Evolutionary conservation across 2,113 vertebrate genomes (phyloP), one percentile per base, ranked within the genome.

Genomic region (Ictalurus furcatus): DNA sequence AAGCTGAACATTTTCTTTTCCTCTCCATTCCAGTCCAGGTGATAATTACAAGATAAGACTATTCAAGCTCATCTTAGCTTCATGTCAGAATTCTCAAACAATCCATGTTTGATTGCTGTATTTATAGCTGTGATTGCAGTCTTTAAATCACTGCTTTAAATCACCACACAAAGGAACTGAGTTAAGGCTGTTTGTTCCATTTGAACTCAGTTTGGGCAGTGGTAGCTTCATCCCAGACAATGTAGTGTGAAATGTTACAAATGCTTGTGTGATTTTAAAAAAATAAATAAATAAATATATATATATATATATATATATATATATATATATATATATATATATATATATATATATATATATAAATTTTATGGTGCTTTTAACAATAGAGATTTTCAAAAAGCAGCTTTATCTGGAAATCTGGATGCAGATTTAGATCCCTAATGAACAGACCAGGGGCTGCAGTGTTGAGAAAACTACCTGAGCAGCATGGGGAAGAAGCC

Each of bases 61-160:
- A 40, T 63, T 84, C 54, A 37, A 82, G 80, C 65, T 54, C n/a
- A 85, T 85, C 52, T 37, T 11, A 86, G 44, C 52, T 37, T 74
- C 69, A 25, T 76, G 85, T 40, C 69, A 86, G 52, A 74, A 59
- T 28, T 58, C 30, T 58, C 12, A 59, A 58, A 74, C 85, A 74
- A 74, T 86, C 30, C 67, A 4, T 56, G 54, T 40, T 58, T 34
- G 52, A 86, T 86, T 37, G 30, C 23, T 74, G 85, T 19, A 30
- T 86, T 86, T 37, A 14, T 28, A 86, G 85, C 52, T 59, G 19
- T 52, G 58, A 40, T 81, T 30, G 61, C 76, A 48, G 58, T 63
- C 40, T 59, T 40, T 52, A 52, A 52, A 52, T 52, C 48, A 11
- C 81, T 25, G 81, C 30, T 40, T 83, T 83, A 37, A 17, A 56